Percentiles rank a stretch among this genome's conserved stretches.
Evolutionary conservation across 1,140 invertebrate genomes (phyloP).

Genomic region (Megalopta genalis): DNA sequence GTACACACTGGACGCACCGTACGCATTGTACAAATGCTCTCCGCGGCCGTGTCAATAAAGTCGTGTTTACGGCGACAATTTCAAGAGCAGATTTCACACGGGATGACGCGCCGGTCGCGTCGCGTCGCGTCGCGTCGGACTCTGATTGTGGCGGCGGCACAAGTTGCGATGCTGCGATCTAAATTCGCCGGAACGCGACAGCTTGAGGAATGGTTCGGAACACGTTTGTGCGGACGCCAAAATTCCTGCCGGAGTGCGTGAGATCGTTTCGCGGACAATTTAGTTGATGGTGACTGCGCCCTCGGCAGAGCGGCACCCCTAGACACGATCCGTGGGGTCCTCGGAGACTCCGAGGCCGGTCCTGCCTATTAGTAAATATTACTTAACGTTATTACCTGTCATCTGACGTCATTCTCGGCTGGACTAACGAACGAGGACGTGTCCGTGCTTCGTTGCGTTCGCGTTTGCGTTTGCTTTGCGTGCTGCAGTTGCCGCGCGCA

Average conservation of each 20-base stretch:
- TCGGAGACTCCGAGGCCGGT: slow-evolving; percentile 27
- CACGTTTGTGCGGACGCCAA: neutral
- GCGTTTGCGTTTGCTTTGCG: neutral
- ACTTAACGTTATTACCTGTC: slow-evolving; percentile 67
- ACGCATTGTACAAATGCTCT: no score
- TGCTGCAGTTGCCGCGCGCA: neutral
- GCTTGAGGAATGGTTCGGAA: neutral
- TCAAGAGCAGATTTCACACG: neutral
- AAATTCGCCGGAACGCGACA: slow-evolving; percentile 14
- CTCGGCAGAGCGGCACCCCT: slow-evolving; percentile 44
- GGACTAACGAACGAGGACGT: slow-evolving; percentile 55
- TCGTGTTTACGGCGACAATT: neutral
- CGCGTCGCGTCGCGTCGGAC: neutral
- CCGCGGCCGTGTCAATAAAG: neutral
- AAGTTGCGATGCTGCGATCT: slow-evolving; percentile 1
- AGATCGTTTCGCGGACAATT: slow-evolving; percentile 45
- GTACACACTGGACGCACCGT: no score
- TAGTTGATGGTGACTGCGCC: slow-evolving; percentile 61
- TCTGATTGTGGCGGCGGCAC: neutral
- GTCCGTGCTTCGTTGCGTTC: neutral
- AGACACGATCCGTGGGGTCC: slow-evolving; percentile 34
- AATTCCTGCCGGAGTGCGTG: slow-evolving; percentile 17
- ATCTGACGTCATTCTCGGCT: slow-evolving; percentile 47
- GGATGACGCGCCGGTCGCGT: neutral
- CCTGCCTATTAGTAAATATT: slow-evolving; percentile 66